Evolutionary conservation across 2,113 vertebrate species (phyloP).

Genomic region (Hepsetus odoe): DNA sequence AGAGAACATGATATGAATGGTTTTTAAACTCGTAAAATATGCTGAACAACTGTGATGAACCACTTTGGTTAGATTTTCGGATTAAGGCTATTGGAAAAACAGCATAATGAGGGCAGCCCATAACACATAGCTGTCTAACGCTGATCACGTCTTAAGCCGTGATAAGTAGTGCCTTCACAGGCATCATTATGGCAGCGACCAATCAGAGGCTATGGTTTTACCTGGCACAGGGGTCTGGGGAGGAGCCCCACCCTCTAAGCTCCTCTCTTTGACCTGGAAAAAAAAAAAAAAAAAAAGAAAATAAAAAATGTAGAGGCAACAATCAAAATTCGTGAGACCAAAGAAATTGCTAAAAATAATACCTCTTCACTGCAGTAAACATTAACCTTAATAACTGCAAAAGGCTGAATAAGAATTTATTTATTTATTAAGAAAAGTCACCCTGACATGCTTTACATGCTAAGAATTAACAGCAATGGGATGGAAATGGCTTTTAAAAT

Average conservation of each 20-base stretch:
- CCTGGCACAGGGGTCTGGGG: conserved; percentile 40
- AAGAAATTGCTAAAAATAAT: not conserved
- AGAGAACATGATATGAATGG: not conserved
- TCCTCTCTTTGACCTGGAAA: conserved; percentile 36
- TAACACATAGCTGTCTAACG: not conserved
- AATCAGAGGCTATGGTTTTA: conserved; percentile 33
- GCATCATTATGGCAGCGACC: conserved; percentile 26
- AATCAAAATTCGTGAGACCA: not conserved
- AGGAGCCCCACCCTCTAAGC: conserved; percentile 23
- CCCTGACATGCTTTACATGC: too few relatives aligned
- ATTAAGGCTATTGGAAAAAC: conserved; percentile 42
- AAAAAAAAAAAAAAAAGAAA: not conserved
- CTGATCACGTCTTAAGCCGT: conserved; percentile 30
- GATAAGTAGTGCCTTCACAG: conserved; percentile 21
- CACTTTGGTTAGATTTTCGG: conserved; percentile 4
- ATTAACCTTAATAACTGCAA: too few relatives aligned
- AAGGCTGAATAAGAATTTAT: too few relatives aligned
- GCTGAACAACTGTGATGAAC: not conserved
- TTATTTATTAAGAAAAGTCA: too few relatives aligned
- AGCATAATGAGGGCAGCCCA: conserved; percentile 30
- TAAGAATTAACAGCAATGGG: too few relatives aligned
- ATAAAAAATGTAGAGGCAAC: not conserved
- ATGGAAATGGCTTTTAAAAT: too few relatives aligned
- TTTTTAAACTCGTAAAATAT: not conserved
- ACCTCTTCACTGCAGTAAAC: not conserved